These are phyloP conservation scores for Aelia acuminata DNA, from an alignment of 2,888 invertebrate genomes.

Conservation along the genomic window DNA sequence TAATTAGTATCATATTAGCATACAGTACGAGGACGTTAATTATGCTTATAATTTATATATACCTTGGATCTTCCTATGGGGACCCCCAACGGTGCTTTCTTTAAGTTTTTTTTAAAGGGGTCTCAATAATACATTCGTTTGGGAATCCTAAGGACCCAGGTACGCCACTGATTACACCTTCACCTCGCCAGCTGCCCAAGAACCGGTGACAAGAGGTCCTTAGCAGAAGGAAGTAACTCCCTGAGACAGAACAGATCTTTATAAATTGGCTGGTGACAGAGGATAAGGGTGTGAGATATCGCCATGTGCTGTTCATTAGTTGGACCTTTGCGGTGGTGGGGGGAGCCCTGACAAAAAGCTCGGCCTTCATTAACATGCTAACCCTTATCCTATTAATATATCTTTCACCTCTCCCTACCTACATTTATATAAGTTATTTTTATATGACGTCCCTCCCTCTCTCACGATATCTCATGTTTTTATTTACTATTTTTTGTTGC, in stretches of 20 bases:
- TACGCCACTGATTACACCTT: too few relatives aligned
- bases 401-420: background rate
- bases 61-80: too few relatives aligned
- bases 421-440: background rate
- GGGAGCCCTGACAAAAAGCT: background rate
- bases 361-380: slow-evolving; percentile 36
- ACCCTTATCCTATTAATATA: slow-evolving; percentile 2
- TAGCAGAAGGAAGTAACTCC: background rate
- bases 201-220: background rate
- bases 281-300: background rate
- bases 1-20: too few relatives aligned
- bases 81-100: too few relatives aligned
- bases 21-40: too few relatives aligned
- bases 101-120: too few relatives aligned
- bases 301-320: slow-evolving; percentile 38
- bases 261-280: slow-evolving; percentile 20
- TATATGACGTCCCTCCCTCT: background rate
- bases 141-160: too few relatives aligned
- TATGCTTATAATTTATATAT: too few relatives aligned
- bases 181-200: background rate
- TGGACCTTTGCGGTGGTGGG: background rate
- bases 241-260: background rate
- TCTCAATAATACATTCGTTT: too few relatives aligned
- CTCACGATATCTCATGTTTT: background rate
- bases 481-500: background rate